Percentiles rank a stretch among this genome's conserved stretches.
Conservation (phyloP, 2,113 vertebrate species). For the Xenopus tropicalis region DNA sequence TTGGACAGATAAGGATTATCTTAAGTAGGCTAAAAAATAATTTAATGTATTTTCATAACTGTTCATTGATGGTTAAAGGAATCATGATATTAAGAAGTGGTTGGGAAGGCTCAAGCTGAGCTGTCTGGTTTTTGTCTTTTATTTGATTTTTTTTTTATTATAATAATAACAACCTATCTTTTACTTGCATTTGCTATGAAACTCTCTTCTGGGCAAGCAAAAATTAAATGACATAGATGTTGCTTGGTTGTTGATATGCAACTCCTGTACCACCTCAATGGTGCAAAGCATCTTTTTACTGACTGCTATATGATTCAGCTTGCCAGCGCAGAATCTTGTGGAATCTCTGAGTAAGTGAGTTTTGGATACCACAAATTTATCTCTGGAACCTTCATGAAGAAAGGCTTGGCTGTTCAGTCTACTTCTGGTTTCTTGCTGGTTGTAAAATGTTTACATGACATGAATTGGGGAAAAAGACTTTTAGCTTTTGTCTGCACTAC, state of each 20-base stretch:
- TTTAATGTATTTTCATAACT: constrained; percentile 73
- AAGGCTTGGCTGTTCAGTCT: not conserved
- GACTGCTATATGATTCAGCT: constrained; percentile 6
- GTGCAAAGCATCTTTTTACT: constrained; percentile 1
- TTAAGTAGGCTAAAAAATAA: constrained; percentile 67
- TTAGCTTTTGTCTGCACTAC: constrained; percentile 25
- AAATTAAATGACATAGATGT: not conserved
- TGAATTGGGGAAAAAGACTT: constrained; percentile 1
- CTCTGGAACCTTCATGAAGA: not conserved
- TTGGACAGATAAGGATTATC: constrained; percentile 63
- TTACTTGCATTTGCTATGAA: constrained; percentile 12
- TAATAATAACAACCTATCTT: not conserved
- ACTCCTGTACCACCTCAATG: not conserved
- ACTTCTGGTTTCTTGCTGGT: constrained; percentile 5
- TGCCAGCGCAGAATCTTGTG: constrained; percentile 31
- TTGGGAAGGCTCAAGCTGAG: not conserved
- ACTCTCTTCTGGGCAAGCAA: constrained; percentile 10
- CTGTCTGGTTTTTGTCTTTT: not conserved
- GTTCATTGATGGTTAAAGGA: constrained; percentile 51
- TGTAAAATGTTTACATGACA: constrained; percentile 21
- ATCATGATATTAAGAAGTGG: not conserved
- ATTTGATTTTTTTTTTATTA: not conserved
- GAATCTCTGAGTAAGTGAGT: not conserved
- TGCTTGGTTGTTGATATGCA: not conserved
- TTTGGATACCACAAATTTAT: not conserved